A percentile compares a stretch with the other conserved stretches of the same genome.
phyloP scores from a whole-genome alignment of 2,888 invertebrate species.

The Willowsia nigromaculata region DNA sequence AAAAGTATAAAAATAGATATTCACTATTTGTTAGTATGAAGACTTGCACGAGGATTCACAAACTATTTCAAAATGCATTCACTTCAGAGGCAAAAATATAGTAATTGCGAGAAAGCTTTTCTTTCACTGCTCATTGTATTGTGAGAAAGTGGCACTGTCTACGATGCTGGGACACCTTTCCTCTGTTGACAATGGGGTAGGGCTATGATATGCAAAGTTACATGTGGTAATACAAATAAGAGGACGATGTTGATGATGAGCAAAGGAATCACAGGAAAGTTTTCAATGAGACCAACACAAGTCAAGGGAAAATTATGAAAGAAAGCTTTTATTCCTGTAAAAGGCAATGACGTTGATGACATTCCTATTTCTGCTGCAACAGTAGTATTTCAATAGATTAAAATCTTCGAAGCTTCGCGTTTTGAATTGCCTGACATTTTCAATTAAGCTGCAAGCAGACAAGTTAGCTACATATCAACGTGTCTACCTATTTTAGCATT shows the following conservation, averaged over 20 bases:
- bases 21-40: background rate
- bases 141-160: background rate
- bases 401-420: background rate
- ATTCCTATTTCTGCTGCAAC: background rate
- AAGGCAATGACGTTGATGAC: background rate
- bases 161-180: background rate
- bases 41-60: background rate
- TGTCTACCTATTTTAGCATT: background rate
- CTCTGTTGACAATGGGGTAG: background rate
- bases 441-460: background rate
- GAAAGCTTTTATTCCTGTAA: background rate
- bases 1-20: no score
- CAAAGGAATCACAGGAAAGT: background rate
- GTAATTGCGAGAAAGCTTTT: background rate
- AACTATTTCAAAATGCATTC: background rate
- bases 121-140: background rate
- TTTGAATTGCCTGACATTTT: background rate
- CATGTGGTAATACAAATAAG: background rate
- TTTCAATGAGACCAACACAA: background rate
- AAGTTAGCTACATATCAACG: background rate
- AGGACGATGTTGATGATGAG: background rate
- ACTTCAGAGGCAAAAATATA: background rate
- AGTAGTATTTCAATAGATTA: background rate
- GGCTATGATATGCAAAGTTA: background rate
- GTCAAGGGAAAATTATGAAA: background rate